A percentile compares a stretch with the other conserved stretches of the same genome.
Conservation (phyloP, 2,888 invertebrate species). For the Cyrtodaria siliqua region DNA sequence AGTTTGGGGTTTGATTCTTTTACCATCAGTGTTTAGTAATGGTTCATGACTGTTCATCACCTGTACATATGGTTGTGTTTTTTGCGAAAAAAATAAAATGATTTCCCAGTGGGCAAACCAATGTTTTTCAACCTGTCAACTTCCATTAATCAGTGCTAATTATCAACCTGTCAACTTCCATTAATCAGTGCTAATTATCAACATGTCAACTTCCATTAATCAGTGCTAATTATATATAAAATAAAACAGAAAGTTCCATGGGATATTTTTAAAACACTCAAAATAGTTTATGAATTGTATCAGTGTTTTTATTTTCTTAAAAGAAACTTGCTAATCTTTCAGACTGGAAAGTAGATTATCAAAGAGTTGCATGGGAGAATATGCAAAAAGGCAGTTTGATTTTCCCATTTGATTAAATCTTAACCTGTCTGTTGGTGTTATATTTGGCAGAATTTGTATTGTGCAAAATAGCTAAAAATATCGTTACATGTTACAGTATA, state of each 20-base stretch:
- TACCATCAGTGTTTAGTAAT: conserved; percentile 16
- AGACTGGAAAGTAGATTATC: no score
- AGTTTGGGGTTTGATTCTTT: neutral
- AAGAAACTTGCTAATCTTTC: no score
- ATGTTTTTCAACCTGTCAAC: conserved; percentile 7
- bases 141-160: conserved; percentile 1
- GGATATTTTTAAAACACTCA: neutral
- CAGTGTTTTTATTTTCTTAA: no score
- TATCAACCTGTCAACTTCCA: conserved; percentile 7
- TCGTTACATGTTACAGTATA: no score
- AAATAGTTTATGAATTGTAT: no score
- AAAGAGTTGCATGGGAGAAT: no score
- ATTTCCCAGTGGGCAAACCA: conserved; percentile 23
- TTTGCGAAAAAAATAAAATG: conserved; percentile 14
- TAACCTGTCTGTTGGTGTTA: no score
- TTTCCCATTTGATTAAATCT: no score
- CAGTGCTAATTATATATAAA: conserved; percentile 4
- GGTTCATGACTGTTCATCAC: conserved; percentile 19
- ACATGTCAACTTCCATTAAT: conserved; percentile 9
- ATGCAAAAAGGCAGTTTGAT: no score
- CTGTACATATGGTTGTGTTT: conserved; percentile 2
- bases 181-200: conserved; percentile 6
- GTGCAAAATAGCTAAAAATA: no score
- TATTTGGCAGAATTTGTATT: no score
- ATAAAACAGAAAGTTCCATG: neutral